Conservation (phyloP, 2,888 invertebrate genomes). For the Parascotia fuliginaria region DNA sequence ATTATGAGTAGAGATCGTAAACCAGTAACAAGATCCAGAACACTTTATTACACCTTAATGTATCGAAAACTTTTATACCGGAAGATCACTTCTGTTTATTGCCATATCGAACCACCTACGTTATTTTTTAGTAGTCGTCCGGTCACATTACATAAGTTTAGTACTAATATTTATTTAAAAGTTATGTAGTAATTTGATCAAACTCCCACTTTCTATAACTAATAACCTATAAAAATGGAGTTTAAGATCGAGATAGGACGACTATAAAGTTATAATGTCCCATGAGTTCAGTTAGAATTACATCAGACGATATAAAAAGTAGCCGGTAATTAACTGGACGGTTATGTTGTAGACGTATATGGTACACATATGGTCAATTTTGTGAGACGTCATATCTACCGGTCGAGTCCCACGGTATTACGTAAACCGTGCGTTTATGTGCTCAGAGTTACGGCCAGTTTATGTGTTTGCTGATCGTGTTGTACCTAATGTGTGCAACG, state of each 20-base stretch:
- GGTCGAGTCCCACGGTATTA: slow-evolving; percentile 60
- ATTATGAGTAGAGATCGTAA: slow-evolving; percentile 1
- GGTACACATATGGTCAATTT: slow-evolving; percentile 44
- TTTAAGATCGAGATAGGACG: slow-evolving; percentile 35
- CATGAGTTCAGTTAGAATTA: slow-evolving; percentile 29
- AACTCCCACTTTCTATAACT: slow-evolving; percentile 41
- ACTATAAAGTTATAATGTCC: slow-evolving; percentile 40
- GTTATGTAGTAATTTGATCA: slow-evolving; percentile 32
- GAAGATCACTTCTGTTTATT: slow-evolving; percentile 25
- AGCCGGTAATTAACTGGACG: slow-evolving; percentile 35
- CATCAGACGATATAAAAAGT: slow-evolving; percentile 37
- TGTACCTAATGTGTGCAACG: slow-evolving; percentile 20
- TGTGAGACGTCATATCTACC: slow-evolving; percentile 43
- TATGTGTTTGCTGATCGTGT: slow-evolving; percentile 30
- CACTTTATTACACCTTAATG: slow-evolving; percentile 12
- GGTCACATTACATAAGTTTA: slow-evolving; percentile 37
- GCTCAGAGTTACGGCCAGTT: slow-evolving; percentile 23
- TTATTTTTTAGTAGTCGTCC: slow-evolving; percentile 15
- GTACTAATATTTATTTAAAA: slow-evolving; percentile 38
- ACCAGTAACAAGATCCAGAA: slow-evolving; percentile 7
- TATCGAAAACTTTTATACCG: slow-evolving; percentile 16
- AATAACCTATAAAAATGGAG: slow-evolving; percentile 24
- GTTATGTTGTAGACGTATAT: slow-evolving; percentile 30
- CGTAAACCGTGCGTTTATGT: slow-evolving; percentile 44
- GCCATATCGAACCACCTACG: slow-evolving; percentile 38